Evolutionary conservation across 2,888 invertebrate genomes (phyloP).

Genomic region (Mythimna loreyi): DNA sequence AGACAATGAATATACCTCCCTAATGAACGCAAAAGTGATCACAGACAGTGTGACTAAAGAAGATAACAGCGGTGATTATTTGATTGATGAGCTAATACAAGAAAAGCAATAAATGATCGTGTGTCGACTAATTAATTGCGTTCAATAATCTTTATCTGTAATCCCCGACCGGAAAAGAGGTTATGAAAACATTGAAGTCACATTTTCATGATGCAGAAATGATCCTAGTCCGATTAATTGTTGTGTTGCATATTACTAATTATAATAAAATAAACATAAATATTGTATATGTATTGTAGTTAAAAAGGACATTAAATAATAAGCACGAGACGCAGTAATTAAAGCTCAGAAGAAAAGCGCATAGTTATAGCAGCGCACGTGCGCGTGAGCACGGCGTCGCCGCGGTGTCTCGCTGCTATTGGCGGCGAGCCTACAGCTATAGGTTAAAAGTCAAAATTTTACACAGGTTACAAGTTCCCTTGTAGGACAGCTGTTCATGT

Average conservation of each 20-base stretch:
- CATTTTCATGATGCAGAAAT: constrained; percentile 13
- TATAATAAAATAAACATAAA: neutral
- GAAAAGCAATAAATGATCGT: neutral
- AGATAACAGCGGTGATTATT: neutral
- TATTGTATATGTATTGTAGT: too few relatives aligned
- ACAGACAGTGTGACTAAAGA: neutral
- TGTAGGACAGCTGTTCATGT: constrained; percentile 20
- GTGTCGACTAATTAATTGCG: too few relatives aligned
- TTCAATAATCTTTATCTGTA: neutral
- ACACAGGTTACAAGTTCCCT: constrained; percentile 4
- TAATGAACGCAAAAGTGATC: neutral
- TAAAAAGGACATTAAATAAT: constrained; percentile 12
- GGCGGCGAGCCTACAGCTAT: constrained; percentile 25
- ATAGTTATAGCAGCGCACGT: constrained; percentile 55
- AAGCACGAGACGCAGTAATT: constrained; percentile 28
- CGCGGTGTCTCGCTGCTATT: constrained; percentile 63
- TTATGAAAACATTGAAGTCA: constrained; percentile 16
- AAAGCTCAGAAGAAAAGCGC: constrained; percentile 13
- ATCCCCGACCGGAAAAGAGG: neutral
- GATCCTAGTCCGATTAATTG: neutral
- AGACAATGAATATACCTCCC: constrained; percentile 22
- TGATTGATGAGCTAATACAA: neutral
- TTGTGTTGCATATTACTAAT: constrained; percentile 37
- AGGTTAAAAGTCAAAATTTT: constrained; percentile 25
- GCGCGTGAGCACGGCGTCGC: constrained; percentile 68